Evolutionary conservation across 2,797 vertebrate species (phyloP).

Genomic region (Alca torda): DNA sequence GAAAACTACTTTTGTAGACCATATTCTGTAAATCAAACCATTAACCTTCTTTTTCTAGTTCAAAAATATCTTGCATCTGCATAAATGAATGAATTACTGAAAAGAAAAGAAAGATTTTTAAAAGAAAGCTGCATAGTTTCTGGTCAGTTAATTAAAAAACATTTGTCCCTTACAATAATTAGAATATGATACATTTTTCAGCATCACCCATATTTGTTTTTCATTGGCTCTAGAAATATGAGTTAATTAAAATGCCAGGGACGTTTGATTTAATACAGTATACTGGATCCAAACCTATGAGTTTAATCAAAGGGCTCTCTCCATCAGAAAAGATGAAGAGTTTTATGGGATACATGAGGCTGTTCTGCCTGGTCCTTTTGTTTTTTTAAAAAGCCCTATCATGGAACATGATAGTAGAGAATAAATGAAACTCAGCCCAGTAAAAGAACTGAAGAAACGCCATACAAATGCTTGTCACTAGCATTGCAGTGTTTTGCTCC

Average conservation of each 20-base stretch:
- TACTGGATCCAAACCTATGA: neutral
- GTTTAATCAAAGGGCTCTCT: slow-evolving; percentile 5
- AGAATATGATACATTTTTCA: neutral
- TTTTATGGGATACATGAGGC: neutral
- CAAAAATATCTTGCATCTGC: neutral
- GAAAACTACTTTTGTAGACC: neutral
- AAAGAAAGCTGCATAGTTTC: neutral
- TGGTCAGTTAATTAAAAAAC: neutral
- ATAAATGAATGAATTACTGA: neutral
- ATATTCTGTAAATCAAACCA: neutral
- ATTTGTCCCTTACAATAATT: neutral
- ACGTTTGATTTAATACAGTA: slow-evolving; percentile 11
- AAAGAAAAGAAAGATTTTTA: neutral
- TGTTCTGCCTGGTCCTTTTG: neutral
- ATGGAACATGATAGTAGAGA: neutral
- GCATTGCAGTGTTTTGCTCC: neutral
- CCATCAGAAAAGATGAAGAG: neutral
- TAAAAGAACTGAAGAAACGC: neutral
- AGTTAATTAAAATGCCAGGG: slow-evolving; percentile 12
- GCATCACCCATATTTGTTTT: slow-evolving; percentile 17
- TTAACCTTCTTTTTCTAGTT: neutral
- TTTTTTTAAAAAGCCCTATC: neutral
- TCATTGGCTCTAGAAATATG: neutral
- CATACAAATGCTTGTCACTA: neutral
- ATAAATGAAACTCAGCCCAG: neutral